Evolutionary conservation across 2,888 invertebrate genomes (phyloP).

Genomic region (Choristoneura rosaceana): DNA sequence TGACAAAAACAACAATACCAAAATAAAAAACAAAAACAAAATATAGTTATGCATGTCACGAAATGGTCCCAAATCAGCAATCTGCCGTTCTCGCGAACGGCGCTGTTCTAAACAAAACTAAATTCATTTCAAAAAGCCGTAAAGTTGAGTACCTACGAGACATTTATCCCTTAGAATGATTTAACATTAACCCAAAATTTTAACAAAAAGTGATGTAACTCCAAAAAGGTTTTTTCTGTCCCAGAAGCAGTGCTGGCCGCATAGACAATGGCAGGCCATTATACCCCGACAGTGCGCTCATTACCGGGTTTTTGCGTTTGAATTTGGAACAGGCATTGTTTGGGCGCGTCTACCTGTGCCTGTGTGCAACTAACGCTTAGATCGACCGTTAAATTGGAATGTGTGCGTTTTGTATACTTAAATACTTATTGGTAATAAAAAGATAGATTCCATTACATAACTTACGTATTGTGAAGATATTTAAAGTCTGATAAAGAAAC

Average conservation of each 20-base stretch:
- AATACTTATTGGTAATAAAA: background rate
- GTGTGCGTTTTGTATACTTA: conserved; percentile 26
- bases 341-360: conserved; percentile 75
- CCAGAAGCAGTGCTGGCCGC: conserved; percentile 64
- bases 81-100: too few species aligned
- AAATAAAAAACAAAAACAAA: too few species aligned
- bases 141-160: conserved; percentile 18
- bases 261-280: conserved; percentile 78
- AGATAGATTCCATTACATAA: too few species aligned
- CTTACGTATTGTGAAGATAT: too few species aligned
- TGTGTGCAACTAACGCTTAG: conserved; percentile 51
- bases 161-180: conserved; percentile 33
- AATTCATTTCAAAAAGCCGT: conserved; percentile 21
- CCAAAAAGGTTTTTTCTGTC: conserved; percentile 53
- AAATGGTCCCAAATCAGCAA: too few species aligned
- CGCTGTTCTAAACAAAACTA: too few species aligned
- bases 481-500: too few species aligned
- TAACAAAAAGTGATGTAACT: conserved; percentile 36
- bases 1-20: too few species aligned
- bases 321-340: conserved; percentile 66
- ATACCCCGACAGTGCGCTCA: conserved; percentile 77
- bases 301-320: conserved; percentile 77
- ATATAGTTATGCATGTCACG: too few species aligned
- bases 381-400: conserved; percentile 52
- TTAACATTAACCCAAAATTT: conserved; percentile 37